Conservation (phyloP, 2,113 vertebrate genomes). For the Xiphorhynchus elegans region DNA sequence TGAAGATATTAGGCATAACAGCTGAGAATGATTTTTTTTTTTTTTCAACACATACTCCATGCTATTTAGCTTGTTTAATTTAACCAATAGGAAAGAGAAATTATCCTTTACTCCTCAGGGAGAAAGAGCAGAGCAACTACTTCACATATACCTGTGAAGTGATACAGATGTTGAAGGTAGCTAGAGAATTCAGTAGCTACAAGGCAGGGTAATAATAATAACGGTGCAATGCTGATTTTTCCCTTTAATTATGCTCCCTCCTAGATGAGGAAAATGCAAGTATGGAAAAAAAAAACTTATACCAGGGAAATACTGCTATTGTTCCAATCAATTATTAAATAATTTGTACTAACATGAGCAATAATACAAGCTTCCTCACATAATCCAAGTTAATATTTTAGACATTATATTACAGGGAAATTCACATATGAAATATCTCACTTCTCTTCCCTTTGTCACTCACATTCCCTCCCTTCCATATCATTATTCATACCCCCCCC, state of each 20-base stretch:
- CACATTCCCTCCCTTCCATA: background rate
- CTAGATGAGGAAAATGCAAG: background rate
- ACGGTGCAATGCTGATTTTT: background rate
- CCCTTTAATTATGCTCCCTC: background rate
- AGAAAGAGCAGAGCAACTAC: background rate
- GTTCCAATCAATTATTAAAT: background rate
- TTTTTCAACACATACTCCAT: background rate
- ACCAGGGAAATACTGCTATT: background rate
- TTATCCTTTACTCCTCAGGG: background rate
- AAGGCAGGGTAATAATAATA: background rate
- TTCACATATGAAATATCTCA: background rate
- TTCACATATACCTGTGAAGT: background rate
- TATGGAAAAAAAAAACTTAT: background rate
- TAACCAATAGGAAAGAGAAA: background rate
- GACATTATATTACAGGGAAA: background rate
- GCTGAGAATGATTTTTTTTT: background rate
- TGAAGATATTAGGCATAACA: background rate
- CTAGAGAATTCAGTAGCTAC: background rate
- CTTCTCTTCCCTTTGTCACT: background rate
- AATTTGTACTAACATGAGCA: background rate
- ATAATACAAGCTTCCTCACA: background rate
- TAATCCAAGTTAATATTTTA: background rate
- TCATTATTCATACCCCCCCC: background rate
- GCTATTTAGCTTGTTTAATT: background rate
- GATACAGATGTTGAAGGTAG: background rate